Evolutionary conservation across 2,113 vertebrate species (phyloP).

Genomic region (Trematocara unimaculatum): DNA sequence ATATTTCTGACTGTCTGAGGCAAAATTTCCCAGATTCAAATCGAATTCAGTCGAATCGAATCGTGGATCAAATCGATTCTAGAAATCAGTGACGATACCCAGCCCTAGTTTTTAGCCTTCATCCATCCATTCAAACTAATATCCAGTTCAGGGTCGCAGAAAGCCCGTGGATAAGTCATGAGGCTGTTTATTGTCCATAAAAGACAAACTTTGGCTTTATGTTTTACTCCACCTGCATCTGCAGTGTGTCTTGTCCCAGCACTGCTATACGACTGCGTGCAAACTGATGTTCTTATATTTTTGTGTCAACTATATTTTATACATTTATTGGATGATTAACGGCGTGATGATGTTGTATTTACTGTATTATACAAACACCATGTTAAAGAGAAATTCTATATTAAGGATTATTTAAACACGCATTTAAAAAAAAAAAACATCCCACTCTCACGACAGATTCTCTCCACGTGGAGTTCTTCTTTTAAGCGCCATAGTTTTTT

Average conservation of each 20-base stretch:
- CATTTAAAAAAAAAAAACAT: background rate
- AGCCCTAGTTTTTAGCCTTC: background rate
- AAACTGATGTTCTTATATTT: background rate
- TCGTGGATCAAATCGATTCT: too few species aligned
- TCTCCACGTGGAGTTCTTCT: background rate
- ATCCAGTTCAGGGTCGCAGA: background rate
- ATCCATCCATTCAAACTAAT: background rate
- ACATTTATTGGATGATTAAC: background rate
- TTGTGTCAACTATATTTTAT: background rate
- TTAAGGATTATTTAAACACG: background rate
- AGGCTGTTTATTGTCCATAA: background rate
- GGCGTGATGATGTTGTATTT: background rate
- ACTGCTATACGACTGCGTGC: too few species aligned
- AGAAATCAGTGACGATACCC: too few species aligned
- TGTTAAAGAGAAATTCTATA: background rate
- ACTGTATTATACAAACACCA: background rate
- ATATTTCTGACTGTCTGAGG: too few species aligned
- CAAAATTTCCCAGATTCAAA: too few species aligned
- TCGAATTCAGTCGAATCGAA: too few species aligned
- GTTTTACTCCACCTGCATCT: background rate
- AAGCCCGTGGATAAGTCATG: background rate
- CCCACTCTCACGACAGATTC: background rate
- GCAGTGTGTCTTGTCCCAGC: background rate
- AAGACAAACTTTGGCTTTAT: accelerated
- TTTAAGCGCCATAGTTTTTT: background rate